Evolutionary conservation across 23 tunicate genomes (phyloP), one percentile per base, ranked within the genome.

Genomic region (Aplidium turbinatum): DNA sequence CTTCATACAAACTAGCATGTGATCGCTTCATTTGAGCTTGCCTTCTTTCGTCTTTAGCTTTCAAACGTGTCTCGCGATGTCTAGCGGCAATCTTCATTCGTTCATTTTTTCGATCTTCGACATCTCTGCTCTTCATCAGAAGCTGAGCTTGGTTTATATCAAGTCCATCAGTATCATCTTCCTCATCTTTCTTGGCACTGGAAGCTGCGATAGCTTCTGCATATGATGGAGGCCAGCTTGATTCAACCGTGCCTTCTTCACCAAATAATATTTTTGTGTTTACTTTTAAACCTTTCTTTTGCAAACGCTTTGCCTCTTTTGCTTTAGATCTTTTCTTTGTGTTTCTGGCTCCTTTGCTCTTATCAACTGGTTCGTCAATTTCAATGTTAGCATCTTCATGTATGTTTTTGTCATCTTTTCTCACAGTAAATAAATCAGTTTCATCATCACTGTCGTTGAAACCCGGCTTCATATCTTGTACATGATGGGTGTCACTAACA

Each of bases 81-180:
- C 63, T 82, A 33, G 45, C 63, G 28, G 38, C 35, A 4, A 89
- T 32, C 34, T 76, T 76, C 56, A 31, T 36, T 30, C 47, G 38
- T 32, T 89, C 84, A 51, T 70, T 68, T 33, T 75, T 33, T 3
- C 80, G 67, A 52, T 89, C 96, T 16, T 29, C 58, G 16, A 47
- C 40, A 63, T 89, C 96, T 28, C 96, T 68, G 51, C 60, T 47
- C 53, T 76, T 34, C 96, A 81, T 89, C 35, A 40, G 64, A 11
- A 38, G 32, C 57, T 76, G 76, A 16, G 79, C 87, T 3, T 69
- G 30, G 22, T 82, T 68, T 2, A 89, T 31, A 62, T 89, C 70
- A 25, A 82, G 31, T 5, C 88, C 96, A 20, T 9, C 70, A 2
- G 68, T 64, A 2, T 67, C 50, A 2, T 9, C 47, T 45, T 71